phyloP scores from a whole-genome alignment of 1,140 invertebrate species.

The Coelopa frigida region DNA sequence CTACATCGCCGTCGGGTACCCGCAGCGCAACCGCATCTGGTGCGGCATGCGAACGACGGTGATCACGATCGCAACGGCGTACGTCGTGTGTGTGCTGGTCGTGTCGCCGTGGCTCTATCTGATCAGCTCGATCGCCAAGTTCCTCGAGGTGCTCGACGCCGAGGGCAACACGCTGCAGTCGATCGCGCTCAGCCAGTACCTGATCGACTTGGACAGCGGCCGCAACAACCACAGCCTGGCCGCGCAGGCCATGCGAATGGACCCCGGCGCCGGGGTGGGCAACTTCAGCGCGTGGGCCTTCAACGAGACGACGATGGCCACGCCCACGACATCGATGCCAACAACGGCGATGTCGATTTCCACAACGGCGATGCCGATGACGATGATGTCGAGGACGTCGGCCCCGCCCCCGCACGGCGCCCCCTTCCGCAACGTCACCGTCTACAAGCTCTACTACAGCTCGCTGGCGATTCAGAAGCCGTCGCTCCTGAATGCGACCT shows the following conservation, averaged over 20 bases:
- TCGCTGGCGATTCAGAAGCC: slow-evolving; percentile 30
- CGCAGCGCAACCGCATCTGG: slow-evolving; percentile 68
- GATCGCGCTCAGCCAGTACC: slow-evolving; percentile 30
- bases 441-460: slow-evolving; percentile 30
- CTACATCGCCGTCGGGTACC: slow-evolving; percentile 79
- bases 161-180: slow-evolving; percentile 43
- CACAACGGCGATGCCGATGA: neutral
- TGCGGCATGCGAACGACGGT: slow-evolving; percentile 67
- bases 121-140: slow-evolving; percentile 53
- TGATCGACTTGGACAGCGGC: slow-evolving; percentile 25
- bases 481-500: slow-evolving; percentile 52
- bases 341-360: neutral
- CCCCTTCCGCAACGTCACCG: slow-evolving; percentile 28
- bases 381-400: neutral
- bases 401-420: neutral
- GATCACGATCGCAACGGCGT: slow-evolving; percentile 69
- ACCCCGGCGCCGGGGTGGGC: neutral
- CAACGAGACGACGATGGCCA: slow-evolving; percentile 8
- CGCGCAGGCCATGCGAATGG: neutral
- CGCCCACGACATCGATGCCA: slow-evolving; percentile 14
- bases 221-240: neutral
- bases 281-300: neutral
- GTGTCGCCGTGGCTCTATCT: slow-evolving; percentile 80
- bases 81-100: slow-evolving; percentile 68
- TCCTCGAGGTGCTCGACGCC: slow-evolving; percentile 44